Evolutionary conservation across 2,888 invertebrate species (phyloP).

Genomic region (Parelbella ahira): DNA sequence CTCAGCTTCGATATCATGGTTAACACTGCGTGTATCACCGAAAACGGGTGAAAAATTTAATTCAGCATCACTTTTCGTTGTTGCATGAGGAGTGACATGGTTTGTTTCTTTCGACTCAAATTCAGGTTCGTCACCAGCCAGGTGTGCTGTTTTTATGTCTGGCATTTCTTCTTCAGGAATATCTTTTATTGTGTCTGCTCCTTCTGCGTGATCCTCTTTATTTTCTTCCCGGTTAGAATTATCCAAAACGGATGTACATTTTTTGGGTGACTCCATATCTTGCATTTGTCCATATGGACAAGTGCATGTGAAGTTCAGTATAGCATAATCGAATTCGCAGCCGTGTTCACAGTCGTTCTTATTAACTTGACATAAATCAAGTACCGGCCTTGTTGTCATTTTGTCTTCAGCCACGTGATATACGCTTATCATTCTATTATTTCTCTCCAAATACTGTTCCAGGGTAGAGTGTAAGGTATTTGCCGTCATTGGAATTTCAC

Average conservation of each 20-base stretch:
- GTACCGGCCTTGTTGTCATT: conserved; percentile 61
- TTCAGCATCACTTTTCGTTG: conserved; percentile 50
- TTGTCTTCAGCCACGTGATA: conserved; percentile 75
- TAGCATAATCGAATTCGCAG: conserved; percentile 83
- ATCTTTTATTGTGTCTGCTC: conserved; percentile 38
- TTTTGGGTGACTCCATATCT: conserved; percentile 60
- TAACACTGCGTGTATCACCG: conserved; percentile 39
- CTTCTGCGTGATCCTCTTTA: conserved; percentile 28
- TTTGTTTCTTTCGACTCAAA: conserved; percentile 61
- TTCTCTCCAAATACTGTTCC: conserved; percentile 64
- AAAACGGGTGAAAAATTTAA: conserved; percentile 57
- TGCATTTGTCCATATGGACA: conserved; percentile 80
- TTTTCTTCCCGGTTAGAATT: conserved; percentile 34
- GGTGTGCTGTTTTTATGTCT: conserved; percentile 38
- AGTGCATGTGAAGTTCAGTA: conserved; percentile 83
- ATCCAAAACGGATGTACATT: conserved; percentile 59
- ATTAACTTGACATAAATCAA: conserved; percentile 84
- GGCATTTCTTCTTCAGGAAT: conserved; percentile 44
- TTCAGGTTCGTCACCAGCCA: conserved; percentile 35
- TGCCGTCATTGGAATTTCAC: conserved; percentile 74
- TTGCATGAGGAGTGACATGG: conserved; percentile 43
- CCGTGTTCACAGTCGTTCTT: conserved; percentile 83
- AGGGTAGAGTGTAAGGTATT: conserved; percentile 68
- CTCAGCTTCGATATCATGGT: conserved; percentile 37
- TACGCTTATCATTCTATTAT: conserved; percentile 76